A percentile compares a stretch with the other conserved stretches of the same genome.
Conservation (phyloP, 1,140 invertebrate genomes). For the Druon quercuslanigerum region DNA sequence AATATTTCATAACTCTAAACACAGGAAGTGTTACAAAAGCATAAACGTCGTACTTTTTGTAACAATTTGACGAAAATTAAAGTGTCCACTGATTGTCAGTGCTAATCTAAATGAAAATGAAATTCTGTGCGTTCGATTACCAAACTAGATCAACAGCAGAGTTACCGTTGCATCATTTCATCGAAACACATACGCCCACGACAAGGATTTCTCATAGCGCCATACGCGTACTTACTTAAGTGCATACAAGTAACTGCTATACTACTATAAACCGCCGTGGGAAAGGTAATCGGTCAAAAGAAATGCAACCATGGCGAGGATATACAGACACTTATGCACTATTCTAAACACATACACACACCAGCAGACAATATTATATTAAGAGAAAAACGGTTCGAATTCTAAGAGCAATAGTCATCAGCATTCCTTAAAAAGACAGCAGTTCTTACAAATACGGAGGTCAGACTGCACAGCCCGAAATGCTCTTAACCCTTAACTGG, state of each 20-base stretch:
- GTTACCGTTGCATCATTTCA: conserved; percentile 57
- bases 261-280: conserved; percentile 59
- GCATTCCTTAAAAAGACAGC: too few relatives aligned
- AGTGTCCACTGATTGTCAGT: conserved; percentile 31
- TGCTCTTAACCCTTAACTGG: too few relatives aligned
- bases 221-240: conserved; percentile 43
- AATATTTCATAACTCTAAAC: too few relatives aligned
- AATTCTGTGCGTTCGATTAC: conserved; percentile 53
- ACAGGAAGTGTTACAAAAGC: too few relatives aligned
- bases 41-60: conserved; percentile 17
- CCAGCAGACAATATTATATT: not conserved
- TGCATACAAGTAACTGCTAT: conserved; percentile 41
- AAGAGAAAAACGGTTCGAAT: conserved; percentile 27
- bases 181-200: conserved; percentile 54
- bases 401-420: too few relatives aligned
- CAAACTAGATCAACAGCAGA: conserved; percentile 55
- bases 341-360: not conserved
- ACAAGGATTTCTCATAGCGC: conserved; percentile 62
- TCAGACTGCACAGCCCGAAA: too few relatives aligned
- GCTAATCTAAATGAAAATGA: conserved; percentile 44
- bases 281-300: conserved; percentile 70
- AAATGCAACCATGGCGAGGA: conserved; percentile 57
- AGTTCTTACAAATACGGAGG: too few relatives aligned
- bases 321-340: conserved; percentile 30
- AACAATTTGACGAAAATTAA: conserved; percentile 23